Conservation (phyloP, 2,888 invertebrate species). For the Salpingus planirostris region DNA sequence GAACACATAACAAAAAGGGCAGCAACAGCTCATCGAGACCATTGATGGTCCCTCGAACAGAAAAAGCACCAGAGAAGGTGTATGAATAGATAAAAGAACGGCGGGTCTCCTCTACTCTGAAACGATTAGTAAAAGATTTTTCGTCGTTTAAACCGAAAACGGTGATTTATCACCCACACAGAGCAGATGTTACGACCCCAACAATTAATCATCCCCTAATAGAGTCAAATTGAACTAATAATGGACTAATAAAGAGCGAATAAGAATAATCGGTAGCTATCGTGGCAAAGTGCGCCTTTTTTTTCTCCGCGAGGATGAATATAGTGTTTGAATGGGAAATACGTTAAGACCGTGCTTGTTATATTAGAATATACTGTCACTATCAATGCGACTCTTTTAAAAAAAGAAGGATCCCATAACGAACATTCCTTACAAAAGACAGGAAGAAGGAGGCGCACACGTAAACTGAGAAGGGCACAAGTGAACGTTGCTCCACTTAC, state of each 20-base stretch:
- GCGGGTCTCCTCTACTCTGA: conserved; percentile 23
- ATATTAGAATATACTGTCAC: conserved; percentile 29
- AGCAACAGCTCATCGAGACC: conserved; percentile 30
- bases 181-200: no score
- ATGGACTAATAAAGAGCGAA: no score
- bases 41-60: conserved; percentile 25
- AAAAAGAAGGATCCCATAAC: no score
- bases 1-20: conserved; percentile 34
- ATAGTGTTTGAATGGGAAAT: no score
- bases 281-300: no score
- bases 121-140: conserved; percentile 40
- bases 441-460: conserved; percentile 34
- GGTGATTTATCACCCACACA: conserved; percentile 34
- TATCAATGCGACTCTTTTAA: conserved; percentile 22
- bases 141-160: conserved; percentile 34
- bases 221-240: conserved; percentile 42
- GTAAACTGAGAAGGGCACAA: conserved; percentile 33
- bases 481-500: conserved; percentile 29
- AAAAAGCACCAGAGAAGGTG: conserved; percentile 11
- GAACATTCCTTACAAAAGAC: conserved; percentile 33
- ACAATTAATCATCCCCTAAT: no score
- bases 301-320: no score
- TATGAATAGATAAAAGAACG: conserved; percentile 31
- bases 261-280: no score
- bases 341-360: no score